Evolutionary conservation across 2,888 invertebrate genomes (phyloP).

Genomic region (Drosophila putrida): DNA sequence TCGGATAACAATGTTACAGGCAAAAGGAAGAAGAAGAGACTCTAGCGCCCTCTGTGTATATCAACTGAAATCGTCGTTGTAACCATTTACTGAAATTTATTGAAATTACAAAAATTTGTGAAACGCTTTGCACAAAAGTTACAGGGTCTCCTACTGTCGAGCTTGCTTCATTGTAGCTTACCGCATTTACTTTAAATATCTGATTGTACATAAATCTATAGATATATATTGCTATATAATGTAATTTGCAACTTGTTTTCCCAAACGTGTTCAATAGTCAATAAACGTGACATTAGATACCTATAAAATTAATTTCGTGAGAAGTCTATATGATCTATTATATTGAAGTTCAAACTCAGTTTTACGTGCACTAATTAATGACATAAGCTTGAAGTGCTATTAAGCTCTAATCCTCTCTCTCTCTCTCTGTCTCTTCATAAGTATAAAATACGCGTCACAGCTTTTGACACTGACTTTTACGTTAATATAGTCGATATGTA

Average conservation of each 20-base stretch:
- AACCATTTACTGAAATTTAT: no score
- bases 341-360: constrained; percentile 17
- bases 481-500: neutral
- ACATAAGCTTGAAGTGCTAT: constrained; percentile 29
- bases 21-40: no score
- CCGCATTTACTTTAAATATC: neutral
- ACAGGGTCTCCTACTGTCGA: no score
- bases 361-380: constrained; percentile 63
- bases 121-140: no score
- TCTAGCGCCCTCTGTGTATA: no score
- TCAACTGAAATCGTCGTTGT: no score
- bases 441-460: neutral
- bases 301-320: constrained; percentile 18
- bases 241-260: neutral
- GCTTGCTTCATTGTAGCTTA: no score
- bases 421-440: neutral
- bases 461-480: neutral
- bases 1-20: no score
- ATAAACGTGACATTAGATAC: constrained; percentile 55
- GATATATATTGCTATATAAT: constrained; percentile 4
- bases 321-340: neutral
- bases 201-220: neutral
- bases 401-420: neutral
- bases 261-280: constrained; percentile 20
- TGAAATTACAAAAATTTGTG: no score